Conservation (phyloP, 2,797 vertebrate genomes). For the Cephalopachus bancanus region DNA sequence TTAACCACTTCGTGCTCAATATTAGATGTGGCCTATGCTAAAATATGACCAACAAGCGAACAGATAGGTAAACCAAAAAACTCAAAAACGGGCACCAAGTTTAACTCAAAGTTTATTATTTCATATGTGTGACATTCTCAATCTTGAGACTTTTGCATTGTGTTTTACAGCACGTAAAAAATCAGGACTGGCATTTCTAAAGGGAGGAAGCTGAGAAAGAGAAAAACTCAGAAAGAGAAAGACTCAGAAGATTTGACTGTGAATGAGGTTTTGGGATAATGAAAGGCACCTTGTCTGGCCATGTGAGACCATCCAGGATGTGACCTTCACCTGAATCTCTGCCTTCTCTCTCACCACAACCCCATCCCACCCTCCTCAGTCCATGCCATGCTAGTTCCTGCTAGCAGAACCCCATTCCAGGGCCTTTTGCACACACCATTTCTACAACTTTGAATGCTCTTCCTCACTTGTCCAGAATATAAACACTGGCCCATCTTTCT, state of each 20-base stretch:
- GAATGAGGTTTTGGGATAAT: neutral
- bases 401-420: too few species aligned
- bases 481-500: neutral
- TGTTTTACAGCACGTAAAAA: neutral
- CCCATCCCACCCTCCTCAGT: neutral
- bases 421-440: neutral
- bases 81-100: neutral
- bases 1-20: neutral
- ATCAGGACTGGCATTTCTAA: neutral
- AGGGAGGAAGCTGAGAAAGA: neutral
- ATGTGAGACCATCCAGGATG: neutral
- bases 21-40: neutral
- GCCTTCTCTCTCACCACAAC: neutral
- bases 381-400: neutral
- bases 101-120: slow-evolving; percentile 43
- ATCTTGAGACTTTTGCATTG: neutral
- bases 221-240: slow-evolving; percentile 20
- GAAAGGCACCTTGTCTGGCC: neutral
- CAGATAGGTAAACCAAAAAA: neutral
- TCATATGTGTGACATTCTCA: neutral
- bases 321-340: neutral
- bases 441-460: neutral
- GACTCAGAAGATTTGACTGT: neutral
- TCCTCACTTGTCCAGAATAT: neutral
- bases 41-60: neutral